phyloP scores from a whole-genome alignment of 2,888 invertebrate genomes.

The Caenorhabditis zanzibari region DNA sequence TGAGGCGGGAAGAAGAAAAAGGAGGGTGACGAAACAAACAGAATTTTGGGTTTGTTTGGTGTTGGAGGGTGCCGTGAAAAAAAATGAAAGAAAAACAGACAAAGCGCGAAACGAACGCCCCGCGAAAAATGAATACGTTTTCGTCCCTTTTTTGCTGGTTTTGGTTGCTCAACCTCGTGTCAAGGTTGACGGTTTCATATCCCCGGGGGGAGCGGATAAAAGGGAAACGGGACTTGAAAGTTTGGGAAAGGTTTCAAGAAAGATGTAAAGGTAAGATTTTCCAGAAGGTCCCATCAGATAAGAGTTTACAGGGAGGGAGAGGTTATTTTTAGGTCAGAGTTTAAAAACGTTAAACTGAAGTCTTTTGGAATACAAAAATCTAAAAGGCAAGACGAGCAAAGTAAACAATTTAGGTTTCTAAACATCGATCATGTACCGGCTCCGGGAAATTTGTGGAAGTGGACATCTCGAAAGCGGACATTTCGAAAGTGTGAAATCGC shows the following conservation, averaged over 20 bases:
- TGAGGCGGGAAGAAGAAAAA: slow-evolving; percentile 5
- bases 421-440: no score
- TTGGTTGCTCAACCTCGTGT: slow-evolving; percentile 25
- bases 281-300: slow-evolving; percentile 11
- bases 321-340: neutral
- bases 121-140: slow-evolving; percentile 46
- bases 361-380: no score
- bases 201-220: neutral
- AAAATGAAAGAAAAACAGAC: slow-evolving; percentile 20
- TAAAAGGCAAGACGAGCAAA: neutral
- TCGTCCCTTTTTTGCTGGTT: slow-evolving; percentile 21
- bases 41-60: slow-evolving; percentile 21
- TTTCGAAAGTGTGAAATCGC: no score
- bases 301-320: neutral
- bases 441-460: no score
- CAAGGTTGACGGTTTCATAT: slow-evolving; percentile 38
- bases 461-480: no score
- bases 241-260: slow-evolving; percentile 12
- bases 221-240: neutral
- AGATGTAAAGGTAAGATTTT: slow-evolving; percentile 4
- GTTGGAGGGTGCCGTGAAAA: neutral
- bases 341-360: neutral
- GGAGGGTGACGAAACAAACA: slow-evolving; percentile 18
- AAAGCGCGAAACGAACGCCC: slow-evolving; percentile 28
- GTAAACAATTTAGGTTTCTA: no score